Base-by-base conservation (phyloP, 2,113 vertebrate species). In the Neoarius graeffei region DNA sequence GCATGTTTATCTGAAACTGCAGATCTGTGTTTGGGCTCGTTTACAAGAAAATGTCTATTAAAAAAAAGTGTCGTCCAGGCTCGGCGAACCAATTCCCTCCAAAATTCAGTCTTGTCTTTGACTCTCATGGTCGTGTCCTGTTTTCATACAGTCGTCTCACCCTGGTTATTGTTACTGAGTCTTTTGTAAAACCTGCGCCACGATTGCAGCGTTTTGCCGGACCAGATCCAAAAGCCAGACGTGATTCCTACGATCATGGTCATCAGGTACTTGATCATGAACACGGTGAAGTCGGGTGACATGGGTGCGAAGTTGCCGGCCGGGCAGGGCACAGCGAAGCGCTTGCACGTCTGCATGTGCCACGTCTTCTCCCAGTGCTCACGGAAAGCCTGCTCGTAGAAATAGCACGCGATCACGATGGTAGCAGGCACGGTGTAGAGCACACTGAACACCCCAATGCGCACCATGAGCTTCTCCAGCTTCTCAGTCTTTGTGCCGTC, bases 231-330 rank as follows among this genome's bases (percentile, higher is more conserved):
- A 92, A 99, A 99, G 81, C 98, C 98, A 0, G 98, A 99, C 0
- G 98, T 99, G 95, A 99, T 99, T 25, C 98, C 98, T n/a, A 99
- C 98, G 50, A 99, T 99, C 97, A 99, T 98, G 94, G 98, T 99
- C 98, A 99, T 99, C 93, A 99, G 96, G 90, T 99, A 99, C 92
- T 99, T 99, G 92, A 99, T 99, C 97, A 99, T 98, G 93, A 99
- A 99, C 84, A 99, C 98, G 0, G 98, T 99, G 94, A 99, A 99
- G 93, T 99, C 98, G 0, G 98, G 98, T 80, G 96, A 97, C 97
- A 99, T 97, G 86, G 96, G 97, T 76, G 98, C 96, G 86, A 97
- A 97, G 94, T 97, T 96, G 91, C 96, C 95, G 1, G 94, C 95
- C 0, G 97, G 97, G 88, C 98, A 99, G 69, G 97, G 96, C 2